These are phyloP conservation scores for Eilema caniola DNA, from an alignment of 2,888 invertebrate genomes.

Conservation along the genomic window DNA sequence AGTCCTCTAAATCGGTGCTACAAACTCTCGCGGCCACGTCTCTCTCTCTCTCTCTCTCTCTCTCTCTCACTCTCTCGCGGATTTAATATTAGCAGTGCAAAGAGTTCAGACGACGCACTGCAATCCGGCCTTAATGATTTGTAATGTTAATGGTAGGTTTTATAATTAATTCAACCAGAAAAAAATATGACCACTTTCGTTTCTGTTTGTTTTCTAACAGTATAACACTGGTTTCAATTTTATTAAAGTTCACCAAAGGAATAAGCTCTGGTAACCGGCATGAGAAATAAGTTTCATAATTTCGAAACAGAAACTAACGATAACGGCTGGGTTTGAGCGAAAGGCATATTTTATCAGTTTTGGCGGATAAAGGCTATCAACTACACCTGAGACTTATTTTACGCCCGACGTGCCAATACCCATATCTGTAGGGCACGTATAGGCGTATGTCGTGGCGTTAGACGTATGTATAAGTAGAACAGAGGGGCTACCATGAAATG, in stretches of 20 bases:
- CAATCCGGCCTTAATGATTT: no score
- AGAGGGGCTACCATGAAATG: background rate
- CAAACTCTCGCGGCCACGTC: no score
- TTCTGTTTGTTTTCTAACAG: background rate
- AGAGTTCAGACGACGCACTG: no score
- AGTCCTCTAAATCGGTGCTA: no score
- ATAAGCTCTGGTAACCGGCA: conserved; percentile 29
- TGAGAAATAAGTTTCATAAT: conserved; percentile 60
- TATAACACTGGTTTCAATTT: conserved; percentile 16
- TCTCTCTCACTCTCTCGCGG: no score
- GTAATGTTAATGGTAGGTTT: no score
- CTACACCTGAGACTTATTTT: conserved; percentile 85
- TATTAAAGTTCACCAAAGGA: conserved; percentile 21
- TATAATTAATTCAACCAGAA: no score
- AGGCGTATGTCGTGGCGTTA: conserved; percentile 10
- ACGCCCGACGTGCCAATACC: conserved; percentile 81
- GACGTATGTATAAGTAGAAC: conserved; percentile 13
- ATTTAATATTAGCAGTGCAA: no score
- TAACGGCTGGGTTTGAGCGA: conserved; percentile 65
- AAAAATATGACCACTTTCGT: no score
- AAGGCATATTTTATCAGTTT: conserved; percentile 82
- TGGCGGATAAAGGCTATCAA: conserved; percentile 83
- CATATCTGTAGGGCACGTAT: conserved; percentile 60
- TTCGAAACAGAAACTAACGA: conserved; percentile 66
- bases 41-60: no score